These are phyloP conservation scores for Hypocryptadius cinnamomeus DNA, from an alignment of 2,113 vertebrate species.

Conservation along the genomic window DNA sequence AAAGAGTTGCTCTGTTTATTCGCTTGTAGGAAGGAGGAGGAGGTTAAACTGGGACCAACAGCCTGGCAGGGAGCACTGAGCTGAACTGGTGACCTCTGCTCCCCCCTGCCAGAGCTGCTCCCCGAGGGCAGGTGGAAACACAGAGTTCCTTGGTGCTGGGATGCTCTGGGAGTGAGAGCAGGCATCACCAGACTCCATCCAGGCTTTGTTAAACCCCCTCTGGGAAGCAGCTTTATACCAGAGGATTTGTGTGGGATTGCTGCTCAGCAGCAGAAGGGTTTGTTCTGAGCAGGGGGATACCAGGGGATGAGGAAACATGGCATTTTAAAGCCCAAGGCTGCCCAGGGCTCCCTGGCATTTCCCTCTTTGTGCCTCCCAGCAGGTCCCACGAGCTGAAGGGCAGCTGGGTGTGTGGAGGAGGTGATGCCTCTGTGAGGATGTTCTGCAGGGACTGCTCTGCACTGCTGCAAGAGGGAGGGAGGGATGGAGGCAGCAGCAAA, in stretches of 20 bases:
- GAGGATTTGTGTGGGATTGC: not conserved
- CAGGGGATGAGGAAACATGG: not conserved
- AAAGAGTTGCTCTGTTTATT: not conserved
- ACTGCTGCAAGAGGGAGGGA: not conserved
- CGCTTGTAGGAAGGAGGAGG: not conserved
- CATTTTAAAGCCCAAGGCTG: not conserved
- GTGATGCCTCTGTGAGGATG: not conserved
- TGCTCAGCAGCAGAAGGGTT: not conserved
- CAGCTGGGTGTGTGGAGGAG: not conserved
- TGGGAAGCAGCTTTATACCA: not conserved
- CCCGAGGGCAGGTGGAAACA: rapidly evolving
- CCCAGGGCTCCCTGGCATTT: not conserved
- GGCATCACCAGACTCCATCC: not conserved
- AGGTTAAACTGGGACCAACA: not conserved
- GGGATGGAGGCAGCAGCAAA: not conserved
- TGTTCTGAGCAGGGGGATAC: not conserved
- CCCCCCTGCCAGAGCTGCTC: not conserved
- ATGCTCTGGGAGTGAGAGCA: not conserved
- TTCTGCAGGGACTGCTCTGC: not conserved
- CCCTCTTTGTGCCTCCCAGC: not conserved
- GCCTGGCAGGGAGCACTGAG: not conserved
- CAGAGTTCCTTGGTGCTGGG: not conserved
- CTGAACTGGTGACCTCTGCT: not conserved
- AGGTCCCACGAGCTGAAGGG: not conserved
- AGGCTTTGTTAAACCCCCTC: not conserved